Evolutionary conservation across 2,113 vertebrate genomes (phyloP).

Genomic region (Ptyas mucosa): DNA sequence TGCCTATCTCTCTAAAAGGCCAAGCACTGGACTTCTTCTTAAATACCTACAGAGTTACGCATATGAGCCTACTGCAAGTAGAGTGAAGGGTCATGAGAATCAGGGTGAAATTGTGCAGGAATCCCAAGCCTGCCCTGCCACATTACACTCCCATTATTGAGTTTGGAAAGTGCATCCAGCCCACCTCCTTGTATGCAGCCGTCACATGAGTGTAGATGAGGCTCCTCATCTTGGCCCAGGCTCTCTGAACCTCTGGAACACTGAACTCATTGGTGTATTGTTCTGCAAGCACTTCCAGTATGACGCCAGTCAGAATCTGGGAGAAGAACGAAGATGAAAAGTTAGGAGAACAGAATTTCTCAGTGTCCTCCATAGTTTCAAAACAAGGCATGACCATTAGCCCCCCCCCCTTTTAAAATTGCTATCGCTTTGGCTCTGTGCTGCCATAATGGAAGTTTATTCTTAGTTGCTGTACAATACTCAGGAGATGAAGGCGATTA

Average conservation of each 20-base stretch:
- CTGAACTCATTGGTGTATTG: slow-evolving; percentile 87
- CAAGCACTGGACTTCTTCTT: not conserved
- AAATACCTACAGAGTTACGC: slow-evolving; percentile 35
- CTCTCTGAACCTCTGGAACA: slow-evolving; percentile 77
- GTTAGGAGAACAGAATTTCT: not conserved
- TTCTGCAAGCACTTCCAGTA: slow-evolving; percentile 89
- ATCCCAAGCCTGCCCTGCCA: slow-evolving; percentile 51
- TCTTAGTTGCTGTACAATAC: not conserved
- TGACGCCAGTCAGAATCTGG: slow-evolving; percentile 88
- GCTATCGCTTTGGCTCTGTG: not conserved
- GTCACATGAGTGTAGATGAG: slow-evolving; percentile 90
- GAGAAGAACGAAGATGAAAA: not conserved
- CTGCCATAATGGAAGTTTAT: not conserved
- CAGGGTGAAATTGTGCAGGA: slow-evolving; percentile 51
- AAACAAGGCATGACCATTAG: not conserved
- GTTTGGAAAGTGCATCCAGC: slow-evolving; percentile 93
- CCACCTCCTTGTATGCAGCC: slow-evolving; percentile 90
- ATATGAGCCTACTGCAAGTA: slow-evolving; percentile 22
- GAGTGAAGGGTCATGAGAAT: slow-evolving; percentile 46
- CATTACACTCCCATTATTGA: slow-evolving; percentile 80
- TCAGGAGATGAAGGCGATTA: not conserved
- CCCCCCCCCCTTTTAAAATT: not conserved
- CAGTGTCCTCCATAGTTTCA: not conserved
- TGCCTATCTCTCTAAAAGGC: not conserved
- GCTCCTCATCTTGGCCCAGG: slow-evolving; percentile 89